Evolutionary conservation across 1,140 invertebrate genomes (phyloP).

Genomic region (Drosophila funebris): DNA sequence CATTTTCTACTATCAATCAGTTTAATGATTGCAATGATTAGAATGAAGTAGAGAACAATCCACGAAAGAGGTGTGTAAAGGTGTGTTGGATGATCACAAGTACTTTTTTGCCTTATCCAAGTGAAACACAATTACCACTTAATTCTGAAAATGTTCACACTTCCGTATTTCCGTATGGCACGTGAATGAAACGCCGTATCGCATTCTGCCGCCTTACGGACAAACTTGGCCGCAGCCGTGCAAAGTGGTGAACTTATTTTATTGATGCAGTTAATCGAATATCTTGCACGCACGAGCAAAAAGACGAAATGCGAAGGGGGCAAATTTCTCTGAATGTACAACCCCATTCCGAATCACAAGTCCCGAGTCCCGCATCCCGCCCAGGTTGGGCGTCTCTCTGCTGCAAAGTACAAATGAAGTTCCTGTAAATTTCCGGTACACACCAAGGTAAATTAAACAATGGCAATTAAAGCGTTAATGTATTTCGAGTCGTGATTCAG

Average conservation of each 20-base stretch:
- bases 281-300: slow-evolving; percentile 64
- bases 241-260: slow-evolving; percentile 29
- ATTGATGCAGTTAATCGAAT: slow-evolving; percentile 62
- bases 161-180: slow-evolving; percentile 22
- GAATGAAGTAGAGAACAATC: too few species aligned
- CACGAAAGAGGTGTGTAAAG: too few species aligned
- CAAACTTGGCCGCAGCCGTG: neutral
- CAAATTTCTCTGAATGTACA: slow-evolving; percentile 1
- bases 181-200: slow-evolving; percentile 33
- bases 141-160: slow-evolving; percentile 35
- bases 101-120: neutral
- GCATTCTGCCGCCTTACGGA: neutral
- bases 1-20: too few species aligned
- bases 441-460: slow-evolving; percentile 77
- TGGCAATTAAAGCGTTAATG: slow-evolving; percentile 73
- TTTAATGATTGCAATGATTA: too few species aligned
- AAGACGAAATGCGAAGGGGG: slow-evolving; percentile 1
- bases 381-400: neutral
- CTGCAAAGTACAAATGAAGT: slow-evolving; percentile 70
- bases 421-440: slow-evolving; percentile 77
- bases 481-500: slow-evolving; percentile 54
- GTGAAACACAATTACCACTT: neutral
- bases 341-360: slow-evolving; percentile 13
- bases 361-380: slow-evolving; percentile 12
- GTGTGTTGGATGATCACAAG: neutral